Evolutionary conservation across 1,140 invertebrate species (phyloP).

Genomic region (Maniola jurtina): DNA sequence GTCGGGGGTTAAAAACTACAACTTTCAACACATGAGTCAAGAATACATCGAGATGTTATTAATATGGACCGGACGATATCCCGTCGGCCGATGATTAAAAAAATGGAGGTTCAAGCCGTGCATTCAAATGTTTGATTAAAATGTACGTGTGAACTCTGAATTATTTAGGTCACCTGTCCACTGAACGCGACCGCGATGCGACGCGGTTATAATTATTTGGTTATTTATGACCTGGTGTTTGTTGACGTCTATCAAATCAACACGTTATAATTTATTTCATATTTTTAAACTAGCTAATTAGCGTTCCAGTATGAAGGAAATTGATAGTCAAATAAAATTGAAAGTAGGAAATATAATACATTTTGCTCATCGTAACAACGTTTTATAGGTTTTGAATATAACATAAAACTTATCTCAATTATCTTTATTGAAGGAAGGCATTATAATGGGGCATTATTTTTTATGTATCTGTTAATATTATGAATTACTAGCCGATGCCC

Average conservation of each 20-base stretch:
- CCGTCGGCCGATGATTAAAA: not conserved
- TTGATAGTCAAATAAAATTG: no score
- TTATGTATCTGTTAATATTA: no score
- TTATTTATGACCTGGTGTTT: not conserved
- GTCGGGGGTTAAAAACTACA: no score
- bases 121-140: constrained; percentile 3
- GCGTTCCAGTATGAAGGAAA: not conserved
- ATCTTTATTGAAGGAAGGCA: no score
- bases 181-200: not conserved
- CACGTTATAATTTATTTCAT: constrained; percentile 1
- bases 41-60: no score
- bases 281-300: not conserved
- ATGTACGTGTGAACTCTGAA: constrained; percentile 1
- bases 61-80: not conserved
- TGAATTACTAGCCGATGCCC: no score
- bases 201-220: not conserved
- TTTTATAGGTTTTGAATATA: no score
- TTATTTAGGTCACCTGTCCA: constrained; percentile 2
- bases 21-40: no score
- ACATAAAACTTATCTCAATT: no score
- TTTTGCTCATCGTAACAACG: no score
- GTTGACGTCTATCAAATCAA: not conserved
- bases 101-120: not conserved
- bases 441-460: no score
- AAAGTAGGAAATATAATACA: no score